Percentiles rank a stretch among this genome's conserved stretches.
Evolutionary conservation across 2,113 vertebrate species (phyloP).

Genomic region (Melanerpes aurifrons): DNA sequence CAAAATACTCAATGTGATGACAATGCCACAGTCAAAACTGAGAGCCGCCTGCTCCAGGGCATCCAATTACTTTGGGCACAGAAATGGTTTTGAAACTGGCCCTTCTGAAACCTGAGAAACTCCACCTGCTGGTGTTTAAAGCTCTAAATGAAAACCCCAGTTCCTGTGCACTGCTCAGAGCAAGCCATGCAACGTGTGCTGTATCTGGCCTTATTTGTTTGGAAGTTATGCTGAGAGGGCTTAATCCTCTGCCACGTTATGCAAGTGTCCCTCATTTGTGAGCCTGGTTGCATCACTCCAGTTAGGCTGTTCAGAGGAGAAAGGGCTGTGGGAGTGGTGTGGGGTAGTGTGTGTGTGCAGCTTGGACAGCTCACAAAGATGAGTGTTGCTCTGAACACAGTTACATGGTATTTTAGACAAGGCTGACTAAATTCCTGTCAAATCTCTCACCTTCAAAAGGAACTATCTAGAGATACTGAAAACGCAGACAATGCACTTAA

Average conservation of each 20-base stretch:
- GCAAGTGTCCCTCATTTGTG: background rate
- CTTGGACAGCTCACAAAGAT: background rate
- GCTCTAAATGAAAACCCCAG: background rate
- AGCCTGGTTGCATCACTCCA: background rate
- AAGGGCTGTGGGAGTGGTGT: background rate
- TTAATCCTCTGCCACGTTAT: background rate
- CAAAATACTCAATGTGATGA: background rate
- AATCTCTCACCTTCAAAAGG: conserved; percentile 30
- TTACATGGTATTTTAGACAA: conserved; percentile 33
- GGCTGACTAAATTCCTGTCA: background rate
- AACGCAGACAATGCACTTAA: conserved; percentile 1
- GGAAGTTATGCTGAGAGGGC: background rate
- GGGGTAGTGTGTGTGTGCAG: background rate
- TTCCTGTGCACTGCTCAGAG: background rate
- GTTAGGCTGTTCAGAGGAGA: background rate
- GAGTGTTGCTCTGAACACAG: conserved; percentile 36
- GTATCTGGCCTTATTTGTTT: background rate
- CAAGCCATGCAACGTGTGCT: background rate
- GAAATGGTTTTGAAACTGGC: background rate
- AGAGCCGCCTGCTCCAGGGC: background rate
- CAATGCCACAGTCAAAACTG: background rate
- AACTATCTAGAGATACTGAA: background rate
- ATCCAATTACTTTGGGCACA: background rate
- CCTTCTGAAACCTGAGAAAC: background rate
- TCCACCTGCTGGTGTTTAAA: background rate